Evolutionary conservation across 1,140 invertebrate genomes (phyloP).

Genomic region (Leptestheria dahalacensis): DNA sequence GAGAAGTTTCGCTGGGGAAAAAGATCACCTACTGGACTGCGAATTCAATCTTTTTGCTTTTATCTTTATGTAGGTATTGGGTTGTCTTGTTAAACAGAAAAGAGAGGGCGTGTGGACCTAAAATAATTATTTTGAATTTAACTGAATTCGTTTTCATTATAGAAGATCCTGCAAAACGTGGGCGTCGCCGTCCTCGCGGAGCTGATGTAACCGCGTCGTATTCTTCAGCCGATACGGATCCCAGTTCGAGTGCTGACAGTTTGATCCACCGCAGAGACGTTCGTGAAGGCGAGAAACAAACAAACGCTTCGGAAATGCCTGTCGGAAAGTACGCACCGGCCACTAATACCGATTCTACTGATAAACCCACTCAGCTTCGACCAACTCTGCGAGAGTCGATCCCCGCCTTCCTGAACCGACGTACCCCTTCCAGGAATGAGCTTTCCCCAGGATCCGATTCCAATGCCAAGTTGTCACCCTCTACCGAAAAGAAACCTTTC

Average conservation of each 20-base stretch:
- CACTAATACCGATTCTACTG: neutral
- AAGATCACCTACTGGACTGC: no score
- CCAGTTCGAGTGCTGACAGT: neutral
- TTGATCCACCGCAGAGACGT: neutral
- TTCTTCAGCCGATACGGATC: conserved; percentile 3
- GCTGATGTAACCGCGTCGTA: neutral
- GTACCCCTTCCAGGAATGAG: neutral
- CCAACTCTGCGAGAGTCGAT: conserved; percentile 10
- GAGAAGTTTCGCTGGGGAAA: no score
- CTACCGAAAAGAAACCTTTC: conserved; percentile 16
- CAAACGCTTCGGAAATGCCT: neutral
- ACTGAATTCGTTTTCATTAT: neutral
- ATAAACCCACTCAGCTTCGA: neutral
- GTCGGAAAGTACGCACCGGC: neutral
- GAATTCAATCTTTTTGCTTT: no score
- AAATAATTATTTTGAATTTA: neutral
- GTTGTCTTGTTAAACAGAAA: no score
- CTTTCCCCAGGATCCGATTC: neutral
- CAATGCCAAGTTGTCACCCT: conserved; percentile 9
- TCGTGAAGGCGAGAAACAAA: neutral
- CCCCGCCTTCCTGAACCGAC: neutral
- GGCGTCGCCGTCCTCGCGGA: neutral
- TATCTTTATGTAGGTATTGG: neutral
- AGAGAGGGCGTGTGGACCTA: no score
- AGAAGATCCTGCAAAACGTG: neutral